These are phyloP conservation scores for Climacteris rufus DNA, from an alignment of 2,113 vertebrate species.

Conservation along the genomic window DNA sequence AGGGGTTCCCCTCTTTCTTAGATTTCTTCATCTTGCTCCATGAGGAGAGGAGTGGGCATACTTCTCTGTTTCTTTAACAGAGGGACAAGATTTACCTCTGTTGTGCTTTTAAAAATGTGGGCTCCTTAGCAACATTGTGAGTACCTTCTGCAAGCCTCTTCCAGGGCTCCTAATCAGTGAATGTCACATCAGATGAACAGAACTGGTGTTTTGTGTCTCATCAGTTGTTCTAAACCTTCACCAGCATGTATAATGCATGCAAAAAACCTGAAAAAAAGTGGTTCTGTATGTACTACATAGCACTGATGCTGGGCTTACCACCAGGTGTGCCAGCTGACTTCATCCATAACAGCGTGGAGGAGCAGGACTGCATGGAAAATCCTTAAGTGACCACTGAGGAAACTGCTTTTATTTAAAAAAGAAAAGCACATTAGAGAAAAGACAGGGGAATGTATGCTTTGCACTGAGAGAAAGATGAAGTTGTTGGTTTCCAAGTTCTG, in stretches of 20 bases:
- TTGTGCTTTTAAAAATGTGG: background rate
- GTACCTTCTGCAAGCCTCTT: background rate
- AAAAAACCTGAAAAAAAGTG: background rate
- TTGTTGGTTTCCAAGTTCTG: background rate
- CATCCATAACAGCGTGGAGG: background rate
- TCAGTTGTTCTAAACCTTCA: background rate
- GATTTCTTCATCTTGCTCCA: background rate
- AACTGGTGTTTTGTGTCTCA: background rate
- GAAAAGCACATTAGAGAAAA: background rate
- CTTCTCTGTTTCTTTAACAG: background rate
- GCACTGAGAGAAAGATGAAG: background rate
- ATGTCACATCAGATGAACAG: background rate
- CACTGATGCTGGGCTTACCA: background rate
- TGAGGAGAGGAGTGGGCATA: background rate
- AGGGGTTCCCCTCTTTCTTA: background rate
- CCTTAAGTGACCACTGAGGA: background rate
- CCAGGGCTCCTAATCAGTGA: background rate
- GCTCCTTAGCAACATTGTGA: background rate
- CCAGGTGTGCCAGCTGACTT: background rate
- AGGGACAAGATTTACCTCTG: background rate
- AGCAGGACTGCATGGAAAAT: background rate
- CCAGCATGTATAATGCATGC: background rate
- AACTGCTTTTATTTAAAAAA: background rate
- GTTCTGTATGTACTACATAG: background rate
- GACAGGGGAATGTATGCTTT: background rate